phyloP scores from a whole-genome alignment of 2,113 vertebrate species.

The Rhadina sibilatrix region DNA sequence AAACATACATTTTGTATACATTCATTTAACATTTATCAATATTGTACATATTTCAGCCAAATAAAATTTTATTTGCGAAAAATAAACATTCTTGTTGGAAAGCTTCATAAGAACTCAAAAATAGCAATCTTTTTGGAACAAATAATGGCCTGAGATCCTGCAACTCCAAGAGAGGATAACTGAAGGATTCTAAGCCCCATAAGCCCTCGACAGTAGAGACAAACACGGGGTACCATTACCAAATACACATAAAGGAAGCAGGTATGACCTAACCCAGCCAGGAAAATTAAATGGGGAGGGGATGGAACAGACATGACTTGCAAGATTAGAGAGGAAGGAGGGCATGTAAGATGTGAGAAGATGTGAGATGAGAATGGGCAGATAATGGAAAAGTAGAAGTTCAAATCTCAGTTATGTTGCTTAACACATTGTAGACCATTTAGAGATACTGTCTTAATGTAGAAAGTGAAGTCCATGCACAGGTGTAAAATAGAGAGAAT shows the following conservation, averaged over 20 bases:
- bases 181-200: not conserved
- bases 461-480: not conserved
- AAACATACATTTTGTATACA: not conserved
- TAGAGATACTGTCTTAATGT: not conserved
- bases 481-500: not conserved
- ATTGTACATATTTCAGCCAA: constrained; percentile 43
- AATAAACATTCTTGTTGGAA: constrained; percentile 11
- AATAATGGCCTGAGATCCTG: not conserved
- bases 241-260: not conserved
- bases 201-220: not conserved
- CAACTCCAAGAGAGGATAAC: not conserved
- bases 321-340: not conserved
- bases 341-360: not conserved
- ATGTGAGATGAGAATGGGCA: not conserved
- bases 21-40: constrained; percentile 34
- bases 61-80: not conserved
- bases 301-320: rapidly evolving
- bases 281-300: rapidly evolving
- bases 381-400: not conserved
- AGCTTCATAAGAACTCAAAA: not conserved
- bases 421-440: not conserved
- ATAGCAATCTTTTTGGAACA: not conserved
- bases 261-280: not conserved
- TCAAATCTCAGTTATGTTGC: not conserved
- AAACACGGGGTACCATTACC: not conserved